These are phyloP conservation scores for Toxonevra muliebris DNA, from an alignment of 2,888 invertebrate species.

Conservation along the genomic window DNA sequence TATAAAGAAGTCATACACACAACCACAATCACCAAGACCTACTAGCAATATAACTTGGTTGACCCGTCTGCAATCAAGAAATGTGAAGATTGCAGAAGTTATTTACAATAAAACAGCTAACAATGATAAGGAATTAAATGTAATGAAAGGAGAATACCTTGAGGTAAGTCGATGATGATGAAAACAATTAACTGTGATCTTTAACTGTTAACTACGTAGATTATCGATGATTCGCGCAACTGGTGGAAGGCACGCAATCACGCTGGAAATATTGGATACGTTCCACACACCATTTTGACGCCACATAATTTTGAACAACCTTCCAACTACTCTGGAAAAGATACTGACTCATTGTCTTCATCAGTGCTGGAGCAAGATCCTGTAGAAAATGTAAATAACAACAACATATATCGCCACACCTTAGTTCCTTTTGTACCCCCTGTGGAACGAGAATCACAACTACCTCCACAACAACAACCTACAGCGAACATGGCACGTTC, in stretches of 20 bases:
- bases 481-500: conserved; percentile 49
- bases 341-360: conserved; percentile 55
- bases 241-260: conserved; percentile 97
- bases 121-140: conserved; percentile 96
- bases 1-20: conserved; percentile 48
- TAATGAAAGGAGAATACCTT: conserved; percentile 92
- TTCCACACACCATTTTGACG: conserved; percentile 94
- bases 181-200: neutral
- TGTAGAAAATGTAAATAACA: conserved; percentile 30
- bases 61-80: conserved; percentile 73
- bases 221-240: conserved; percentile 94
- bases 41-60: conserved; percentile 69
- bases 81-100: conserved; percentile 83
- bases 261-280: conserved; percentile 88
- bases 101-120: conserved; percentile 95
- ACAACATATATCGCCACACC: conserved; percentile 46
- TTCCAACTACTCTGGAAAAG: conserved; percentile 43
- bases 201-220: conserved; percentile 67
- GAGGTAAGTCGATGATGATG: conserved; percentile 73
- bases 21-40: conserved; percentile 34
- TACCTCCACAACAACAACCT: conserved; percentile 26
- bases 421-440: conserved; percentile 41
- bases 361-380: conserved; percentile 41
- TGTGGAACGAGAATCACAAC: conserved; percentile 49
- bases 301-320: conserved; percentile 66